These are phyloP conservation scores for Euborellia annulipes DNA, from an alignment of 1,140 invertebrate species.

Conservation along the genomic window DNA sequence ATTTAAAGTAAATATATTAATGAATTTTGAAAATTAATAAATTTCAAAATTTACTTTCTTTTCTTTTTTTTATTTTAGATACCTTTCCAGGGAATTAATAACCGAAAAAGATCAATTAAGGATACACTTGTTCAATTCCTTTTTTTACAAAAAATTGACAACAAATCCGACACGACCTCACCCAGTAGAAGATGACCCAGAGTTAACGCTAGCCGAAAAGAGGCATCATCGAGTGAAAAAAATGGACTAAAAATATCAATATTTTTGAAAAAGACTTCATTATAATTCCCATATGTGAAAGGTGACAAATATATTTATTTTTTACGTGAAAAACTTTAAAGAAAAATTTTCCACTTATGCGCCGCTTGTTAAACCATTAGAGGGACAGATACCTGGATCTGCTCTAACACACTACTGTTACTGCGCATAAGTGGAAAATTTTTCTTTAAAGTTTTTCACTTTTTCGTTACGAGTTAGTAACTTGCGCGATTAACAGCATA, in stretches of 20 bases:
- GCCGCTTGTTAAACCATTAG: too few relatives aligned
- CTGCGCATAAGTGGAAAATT: too few relatives aligned
- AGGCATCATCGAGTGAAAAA: constrained; percentile 78
- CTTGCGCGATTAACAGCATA: too few relatives aligned
- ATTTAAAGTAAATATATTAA: constrained; percentile 51
- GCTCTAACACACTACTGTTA: too few relatives aligned
- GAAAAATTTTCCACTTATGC: too few relatives aligned
- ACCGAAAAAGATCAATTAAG: constrained; percentile 52
- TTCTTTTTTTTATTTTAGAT: constrained; percentile 32
- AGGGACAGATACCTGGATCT: too few relatives aligned
- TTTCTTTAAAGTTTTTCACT: too few relatives aligned
- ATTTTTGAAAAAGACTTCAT: constrained; percentile 95
- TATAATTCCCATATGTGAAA: constrained; percentile 93
- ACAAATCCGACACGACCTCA: constrained; percentile 49
- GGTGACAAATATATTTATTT: too few relatives aligned
- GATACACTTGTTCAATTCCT: constrained; percentile 91
- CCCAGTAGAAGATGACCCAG: constrained; percentile 39
- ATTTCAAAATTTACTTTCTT: too few relatives aligned
- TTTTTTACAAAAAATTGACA: constrained; percentile 90
- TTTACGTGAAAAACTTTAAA: too few relatives aligned
- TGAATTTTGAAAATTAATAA: neutral
- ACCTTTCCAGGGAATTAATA: constrained; percentile 58
- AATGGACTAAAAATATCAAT: constrained; percentile 92
- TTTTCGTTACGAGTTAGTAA: too few relatives aligned
- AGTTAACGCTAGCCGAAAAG: constrained; percentile 58